Conservation (phyloP, 2,888 invertebrate species). For the Parnassius apollo region DNA sequence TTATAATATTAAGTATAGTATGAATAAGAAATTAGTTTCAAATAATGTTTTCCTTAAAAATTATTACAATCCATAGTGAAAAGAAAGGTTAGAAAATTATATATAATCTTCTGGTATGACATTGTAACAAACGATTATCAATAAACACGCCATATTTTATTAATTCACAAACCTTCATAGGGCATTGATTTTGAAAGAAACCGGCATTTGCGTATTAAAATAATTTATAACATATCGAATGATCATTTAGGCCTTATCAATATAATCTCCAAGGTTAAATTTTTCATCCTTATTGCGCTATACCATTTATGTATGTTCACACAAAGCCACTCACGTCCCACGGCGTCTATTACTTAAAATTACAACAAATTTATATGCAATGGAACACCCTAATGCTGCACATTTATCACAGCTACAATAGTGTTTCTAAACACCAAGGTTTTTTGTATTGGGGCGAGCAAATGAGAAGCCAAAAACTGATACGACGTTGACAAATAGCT, state of each 20-base stretch:
- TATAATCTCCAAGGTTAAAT: slow-evolving; percentile 16
- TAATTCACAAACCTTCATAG: too few relatives aligned
- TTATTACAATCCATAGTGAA: too few relatives aligned
- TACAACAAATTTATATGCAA: slow-evolving; percentile 24
- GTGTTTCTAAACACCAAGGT: slow-evolving; percentile 16
- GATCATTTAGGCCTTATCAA: slow-evolving; percentile 4
- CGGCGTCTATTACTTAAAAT: slow-evolving; percentile 15
- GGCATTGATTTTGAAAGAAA: too few relatives aligned
- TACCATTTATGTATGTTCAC: slow-evolving; percentile 15
- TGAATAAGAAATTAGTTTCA: too few relatives aligned
- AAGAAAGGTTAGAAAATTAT: too few relatives aligned
- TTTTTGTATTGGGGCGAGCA: neutral
- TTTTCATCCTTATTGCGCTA: slow-evolving; percentile 20
- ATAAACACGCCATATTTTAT: too few relatives aligned
- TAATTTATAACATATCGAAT: neutral
- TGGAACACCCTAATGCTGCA: slow-evolving; percentile 4
- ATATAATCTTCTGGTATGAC: too few relatives aligned
- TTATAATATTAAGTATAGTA: too few relatives aligned
- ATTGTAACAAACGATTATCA: too few relatives aligned
- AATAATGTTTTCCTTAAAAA: too few relatives aligned
- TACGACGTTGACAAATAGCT: slow-evolving; percentile 12
- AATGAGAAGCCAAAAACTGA: slow-evolving; percentile 9
- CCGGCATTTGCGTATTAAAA: too few relatives aligned
- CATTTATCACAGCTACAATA: slow-evolving; percentile 2
- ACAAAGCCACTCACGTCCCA: slow-evolving; percentile 13